A percentile compares a stretch with the other conserved stretches of the same genome.
Evolutionary conservation across 2,113 vertebrate genomes (phyloP).

Genomic region (Polyodon spathula): DNA sequence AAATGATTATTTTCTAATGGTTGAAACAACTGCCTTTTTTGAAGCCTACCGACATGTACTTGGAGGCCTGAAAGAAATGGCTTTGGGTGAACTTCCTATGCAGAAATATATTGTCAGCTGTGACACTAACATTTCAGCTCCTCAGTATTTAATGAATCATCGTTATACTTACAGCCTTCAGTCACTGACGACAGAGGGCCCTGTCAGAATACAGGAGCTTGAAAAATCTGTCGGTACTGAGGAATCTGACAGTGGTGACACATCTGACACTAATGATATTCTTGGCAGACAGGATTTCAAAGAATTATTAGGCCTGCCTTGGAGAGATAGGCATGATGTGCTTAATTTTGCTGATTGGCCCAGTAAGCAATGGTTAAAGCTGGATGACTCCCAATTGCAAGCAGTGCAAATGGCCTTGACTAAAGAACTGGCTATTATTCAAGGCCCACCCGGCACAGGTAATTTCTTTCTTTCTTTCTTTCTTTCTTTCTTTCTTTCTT

Average conservation of each 20-base stretch:
- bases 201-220: background rate
- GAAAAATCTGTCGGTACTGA: too few relatives aligned
- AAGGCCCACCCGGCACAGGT: slow-evolving; percentile 39
- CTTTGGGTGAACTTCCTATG: slow-evolving; percentile 22
- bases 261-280: too few relatives aligned
- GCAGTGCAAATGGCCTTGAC: slow-evolving; percentile 29
- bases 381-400: slow-evolving; percentile 26
- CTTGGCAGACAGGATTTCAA: too few relatives aligned
- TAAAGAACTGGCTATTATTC: slow-evolving; percentile 28
- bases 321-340: background rate
- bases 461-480: background rate
- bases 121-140: slow-evolving; percentile 14
- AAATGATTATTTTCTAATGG: slow-evolving; percentile 26
- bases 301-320: too few relatives aligned
- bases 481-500: background rate
- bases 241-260: too few relatives aligned
- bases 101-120: slow-evolving; percentile 32
- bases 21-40: slow-evolving; percentile 36
- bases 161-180: slow-evolving; percentile 6
- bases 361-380: slow-evolving; percentile 6
- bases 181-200: slow-evolving; percentile 2
- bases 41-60: slow-evolving; percentile 38
- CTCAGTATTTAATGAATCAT: slow-evolving; percentile 16
- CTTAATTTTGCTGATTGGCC: background rate
- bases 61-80: slow-evolving; percentile 31